Conservation (phyloP, 2,797 vertebrate genomes). For the Poliocrania exsul region DNA sequence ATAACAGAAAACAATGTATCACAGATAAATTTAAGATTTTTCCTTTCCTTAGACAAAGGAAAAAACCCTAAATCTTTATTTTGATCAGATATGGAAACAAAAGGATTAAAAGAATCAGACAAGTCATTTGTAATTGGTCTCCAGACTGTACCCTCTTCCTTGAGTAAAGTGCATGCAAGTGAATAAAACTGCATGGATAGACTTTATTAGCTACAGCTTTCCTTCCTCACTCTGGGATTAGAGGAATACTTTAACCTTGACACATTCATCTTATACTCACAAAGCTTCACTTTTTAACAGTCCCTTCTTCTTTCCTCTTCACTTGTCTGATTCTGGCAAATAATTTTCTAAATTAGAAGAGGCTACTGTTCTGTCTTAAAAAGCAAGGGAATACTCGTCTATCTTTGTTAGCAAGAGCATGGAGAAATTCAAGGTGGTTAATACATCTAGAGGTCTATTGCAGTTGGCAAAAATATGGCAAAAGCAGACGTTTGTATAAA, state of each 20-base stretch:
- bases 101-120: slow-evolving; percentile 76
- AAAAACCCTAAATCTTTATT: slow-evolving; percentile 56
- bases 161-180: slow-evolving; percentile 52
- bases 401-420: background rate
- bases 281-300: slow-evolving; percentile 50
- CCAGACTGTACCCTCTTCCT: slow-evolving; percentile 61
- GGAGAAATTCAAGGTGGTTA: background rate
- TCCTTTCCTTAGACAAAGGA: background rate
- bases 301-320: slow-evolving; percentile 55
- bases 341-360: slow-evolving; percentile 58
- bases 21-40: background rate
- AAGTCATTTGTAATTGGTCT: slow-evolving; percentile 80
- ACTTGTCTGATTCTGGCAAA: slow-evolving; percentile 47
- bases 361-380: background rate
- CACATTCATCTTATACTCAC: slow-evolving; percentile 53
- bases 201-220: slow-evolving; percentile 73
- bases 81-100: slow-evolving; percentile 76
- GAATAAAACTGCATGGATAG: slow-evolving; percentile 60
- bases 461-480: background rate
- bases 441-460: background rate
- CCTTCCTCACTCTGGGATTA: slow-evolving; percentile 71
- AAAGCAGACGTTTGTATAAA: background rate
- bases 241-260: slow-evolving; percentile 76
- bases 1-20: background rate
- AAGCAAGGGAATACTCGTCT: background rate